Conservation (phyloP, 2,888 invertebrate genomes). For the Volucella bombylans region DNA sequence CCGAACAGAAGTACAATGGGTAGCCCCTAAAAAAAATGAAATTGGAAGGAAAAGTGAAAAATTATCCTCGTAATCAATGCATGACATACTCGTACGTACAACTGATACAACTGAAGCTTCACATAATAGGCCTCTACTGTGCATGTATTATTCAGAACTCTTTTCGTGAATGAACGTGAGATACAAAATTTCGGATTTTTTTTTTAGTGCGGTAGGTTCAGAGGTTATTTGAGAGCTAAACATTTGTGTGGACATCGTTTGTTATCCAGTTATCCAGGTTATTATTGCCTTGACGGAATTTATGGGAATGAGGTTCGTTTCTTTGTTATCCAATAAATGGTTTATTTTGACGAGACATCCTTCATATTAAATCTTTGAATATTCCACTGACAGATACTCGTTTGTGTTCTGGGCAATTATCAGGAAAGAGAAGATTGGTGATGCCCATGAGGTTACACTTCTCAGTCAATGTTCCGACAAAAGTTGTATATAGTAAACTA, state of each 20-base stretch:
- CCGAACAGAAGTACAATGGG: slow-evolving; percentile 68
- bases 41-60: slow-evolving; percentile 56
- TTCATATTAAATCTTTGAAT: too few species aligned
- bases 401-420: neutral
- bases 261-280: slow-evolving; percentile 44
- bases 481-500: too few species aligned
- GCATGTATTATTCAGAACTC: slow-evolving; percentile 67
- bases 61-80: slow-evolving; percentile 74
- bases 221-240: slow-evolving; percentile 45
- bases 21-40: slow-evolving; percentile 23
- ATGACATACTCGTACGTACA: slow-evolving; percentile 19
- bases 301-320: slow-evolving; percentile 27
- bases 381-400: too few species aligned
- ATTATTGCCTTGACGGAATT: slow-evolving; percentile 38
- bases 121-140: slow-evolving; percentile 19
- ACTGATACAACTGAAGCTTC: slow-evolving; percentile 43
- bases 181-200: slow-evolving; percentile 34
- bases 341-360: neutral
- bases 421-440: too few species aligned
- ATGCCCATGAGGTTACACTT: too few species aligned
- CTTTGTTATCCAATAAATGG: slow-evolving; percentile 19
- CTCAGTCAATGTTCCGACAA: too few species aligned
- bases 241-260: slow-evolving; percentile 60
- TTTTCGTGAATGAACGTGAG: slow-evolving; percentile 17
- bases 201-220: slow-evolving; percentile 61